Evolutionary conservation across 2,797 vertebrate species (phyloP).

Genomic region (Amphiprion clarkii): DNA sequence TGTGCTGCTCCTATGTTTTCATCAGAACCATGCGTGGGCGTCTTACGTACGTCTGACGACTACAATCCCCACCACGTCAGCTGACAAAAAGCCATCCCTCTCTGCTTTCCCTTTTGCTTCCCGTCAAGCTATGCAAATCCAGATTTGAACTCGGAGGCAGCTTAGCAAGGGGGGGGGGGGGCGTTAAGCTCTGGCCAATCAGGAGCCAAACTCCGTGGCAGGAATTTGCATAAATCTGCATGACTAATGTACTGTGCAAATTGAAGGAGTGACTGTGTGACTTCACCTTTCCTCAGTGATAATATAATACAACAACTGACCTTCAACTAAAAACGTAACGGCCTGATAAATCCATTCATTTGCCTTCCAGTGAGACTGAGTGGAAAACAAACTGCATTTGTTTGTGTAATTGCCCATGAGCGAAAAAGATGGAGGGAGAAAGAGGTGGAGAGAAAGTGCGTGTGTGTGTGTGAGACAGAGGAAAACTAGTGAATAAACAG

Average conservation of each 20-base stretch:
- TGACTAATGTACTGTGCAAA: constrained; percentile 72
- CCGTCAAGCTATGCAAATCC: constrained; percentile 68
- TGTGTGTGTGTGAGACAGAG: constrained; percentile 21
- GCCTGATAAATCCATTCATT: constrained; percentile 70
- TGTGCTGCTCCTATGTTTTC: neutral
- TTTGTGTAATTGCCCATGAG: constrained; percentile 84
- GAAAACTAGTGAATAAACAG: constrained; percentile 76
- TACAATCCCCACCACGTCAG: constrained; percentile 43
- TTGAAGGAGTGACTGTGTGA: constrained; percentile 63
- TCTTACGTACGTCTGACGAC: constrained; percentile 64
- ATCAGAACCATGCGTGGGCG: constrained; percentile 32
- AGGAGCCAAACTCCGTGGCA: constrained; percentile 38
- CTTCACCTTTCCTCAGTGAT: constrained; percentile 63
- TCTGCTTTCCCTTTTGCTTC: constrained; percentile 25
- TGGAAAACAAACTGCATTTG: constrained; percentile 80
- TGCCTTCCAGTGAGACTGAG: constrained; percentile 51
- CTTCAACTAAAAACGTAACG: constrained; percentile 67
- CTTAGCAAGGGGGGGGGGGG: constrained; percentile 26
- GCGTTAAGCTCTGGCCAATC: constrained; percentile 62
- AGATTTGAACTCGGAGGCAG: constrained; percentile 49
- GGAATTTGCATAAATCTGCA: constrained; percentile 81
- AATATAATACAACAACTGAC: constrained; percentile 68
- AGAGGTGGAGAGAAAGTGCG: constrained; percentile 33
- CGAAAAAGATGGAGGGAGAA: constrained; percentile 52
- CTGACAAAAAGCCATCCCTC: constrained; percentile 22